A percentile compares a stretch with the other conserved stretches of the same genome.
These are phyloP conservation scores for Parazoanthus atlanticus DNA, from an alignment of 92 coral and sea anemone genomes.

Conservation along the genomic window DNA sequence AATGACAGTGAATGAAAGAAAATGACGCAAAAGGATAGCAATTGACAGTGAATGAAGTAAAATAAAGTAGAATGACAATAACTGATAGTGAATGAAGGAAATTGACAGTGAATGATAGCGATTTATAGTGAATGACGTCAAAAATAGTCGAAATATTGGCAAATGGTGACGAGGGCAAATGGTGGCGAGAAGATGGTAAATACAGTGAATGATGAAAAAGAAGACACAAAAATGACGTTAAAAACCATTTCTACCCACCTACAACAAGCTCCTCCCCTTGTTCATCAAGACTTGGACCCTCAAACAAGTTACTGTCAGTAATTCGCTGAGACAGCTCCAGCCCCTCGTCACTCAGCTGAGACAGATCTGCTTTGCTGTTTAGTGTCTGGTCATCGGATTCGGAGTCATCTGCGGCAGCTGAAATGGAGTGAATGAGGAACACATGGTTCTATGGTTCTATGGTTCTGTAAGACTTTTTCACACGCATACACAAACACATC, in stretches of 20 bases:
- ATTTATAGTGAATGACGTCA: too few species aligned
- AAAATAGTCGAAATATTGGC: too few species aligned
- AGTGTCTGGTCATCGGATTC: slow-evolving; percentile 81
- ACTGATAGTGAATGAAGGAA: too few species aligned
- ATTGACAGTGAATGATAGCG: too few species aligned
- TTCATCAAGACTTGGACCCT: slow-evolving; percentile 93
- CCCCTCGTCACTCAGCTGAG: slow-evolving; percentile 94
- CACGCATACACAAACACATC: background rate
- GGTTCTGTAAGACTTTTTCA: background rate
- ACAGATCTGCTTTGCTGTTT: slow-evolving; percentile 84
- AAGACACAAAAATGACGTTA: background rate
- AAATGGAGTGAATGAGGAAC: background rate
- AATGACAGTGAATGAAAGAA: background rate
- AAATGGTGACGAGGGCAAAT: too few species aligned
- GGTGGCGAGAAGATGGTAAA: too few species aligned
- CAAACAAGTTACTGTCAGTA: slow-evolving; percentile 78
- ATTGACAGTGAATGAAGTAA: background rate
- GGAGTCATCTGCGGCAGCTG: slow-evolving; percentile 60
- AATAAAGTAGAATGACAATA: background rate
- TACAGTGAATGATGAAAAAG: too few species aligned
- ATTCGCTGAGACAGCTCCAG: slow-evolving; percentile 87
- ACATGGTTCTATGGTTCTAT: too few species aligned
- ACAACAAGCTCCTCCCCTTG: slow-evolving; percentile 92
- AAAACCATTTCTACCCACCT: slow-evolving; percentile 46
- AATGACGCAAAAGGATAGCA: background rate